Evolutionary conservation across 2,888 invertebrate genomes (phyloP), one percentile per base, ranked within the genome.

Genomic region (Cylindroiulus punctatus): DNA sequence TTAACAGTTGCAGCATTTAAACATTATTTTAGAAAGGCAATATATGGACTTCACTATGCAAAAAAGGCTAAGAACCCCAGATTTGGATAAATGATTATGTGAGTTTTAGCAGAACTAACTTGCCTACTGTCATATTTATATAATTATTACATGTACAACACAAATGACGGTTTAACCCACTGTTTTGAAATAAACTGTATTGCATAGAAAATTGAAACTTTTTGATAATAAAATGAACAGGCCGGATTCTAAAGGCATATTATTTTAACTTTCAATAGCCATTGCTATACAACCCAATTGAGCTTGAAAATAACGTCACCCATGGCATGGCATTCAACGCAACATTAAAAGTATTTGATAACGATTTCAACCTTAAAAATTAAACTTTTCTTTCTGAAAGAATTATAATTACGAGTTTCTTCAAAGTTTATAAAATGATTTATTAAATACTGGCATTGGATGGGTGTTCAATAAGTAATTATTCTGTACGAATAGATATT

Each of bases 131-230:
- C 0, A n/a, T n/a, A 57, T 36, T 36, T 36, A 4, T 36, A 36
- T 44, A 1, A 44, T 26, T 65, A n/a, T 10, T 65, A 65, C 22
- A 26, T 30, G 3, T 12, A 5, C 76, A 76, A 30, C 76, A 14
- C 76, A 30, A 14, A 26, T 76, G 26, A 12, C 10, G 22, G 8
- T 76, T 76, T 14, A 76, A 76, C 22, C 7, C 26, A 22, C 26
- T 2, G 1, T 26, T 26, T 76, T 76, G 26, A 76, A 76, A 76
- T 12, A 26, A 30, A 76, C 26, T 14, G 14, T 14, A 76, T 76
- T 76, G 76, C 76, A 76, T 76, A 76, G 76, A 76, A 7, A 76
- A 76, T 76, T 76, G 26, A 76, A 26, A 2, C 26, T 22, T 57
- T 57, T 65, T 26, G 22, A 76, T 30, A 76, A 26, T 22, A 76